Evolutionary conservation across 2,797 vertebrate species (phyloP).

Genomic region (Otolemur crassicaudatus): DNA sequence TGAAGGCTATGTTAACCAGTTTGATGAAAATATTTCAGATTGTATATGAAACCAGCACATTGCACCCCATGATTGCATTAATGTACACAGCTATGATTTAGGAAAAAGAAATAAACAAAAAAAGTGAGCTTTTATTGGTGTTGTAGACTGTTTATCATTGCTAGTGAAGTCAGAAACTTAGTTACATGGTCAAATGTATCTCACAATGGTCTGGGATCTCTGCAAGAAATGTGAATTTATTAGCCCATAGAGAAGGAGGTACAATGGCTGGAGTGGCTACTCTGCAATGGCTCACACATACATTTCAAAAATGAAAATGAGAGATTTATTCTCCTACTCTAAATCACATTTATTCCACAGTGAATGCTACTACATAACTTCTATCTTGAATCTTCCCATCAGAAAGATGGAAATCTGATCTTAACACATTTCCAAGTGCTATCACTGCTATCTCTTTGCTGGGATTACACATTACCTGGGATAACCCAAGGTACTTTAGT

Average conservation of each 20-base stretch:
- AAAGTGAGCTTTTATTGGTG: not conserved
- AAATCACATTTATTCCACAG: not conserved
- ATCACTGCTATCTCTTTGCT: not conserved
- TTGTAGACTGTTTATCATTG: not conserved
- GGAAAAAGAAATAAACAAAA: no score
- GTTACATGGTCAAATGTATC: not conserved
- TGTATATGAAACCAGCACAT: no score
- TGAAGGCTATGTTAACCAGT: no score
- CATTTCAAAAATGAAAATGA: not conserved
- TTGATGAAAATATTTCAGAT: no score
- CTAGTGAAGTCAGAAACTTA: not conserved
- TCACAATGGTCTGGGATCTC: not conserved
- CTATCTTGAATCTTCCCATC: no score
- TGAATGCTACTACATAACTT: not conserved
- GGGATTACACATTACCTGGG: not conserved
- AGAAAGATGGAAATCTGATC: not conserved
- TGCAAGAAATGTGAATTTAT: not conserved
- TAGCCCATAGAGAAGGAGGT: not conserved
- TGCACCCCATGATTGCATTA: no score
- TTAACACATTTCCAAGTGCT: not conserved
- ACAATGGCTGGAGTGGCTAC: not conserved
- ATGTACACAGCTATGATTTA: no score
- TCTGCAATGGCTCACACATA: not conserved
- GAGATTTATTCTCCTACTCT: not conserved
- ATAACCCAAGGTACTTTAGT: not conserved